Percentiles rank a stretch among this genome's conserved stretches.
Evolutionary conservation across 2,113 vertebrate species (phyloP).

Genomic region (Phylloscopus trochiloides): DNA sequence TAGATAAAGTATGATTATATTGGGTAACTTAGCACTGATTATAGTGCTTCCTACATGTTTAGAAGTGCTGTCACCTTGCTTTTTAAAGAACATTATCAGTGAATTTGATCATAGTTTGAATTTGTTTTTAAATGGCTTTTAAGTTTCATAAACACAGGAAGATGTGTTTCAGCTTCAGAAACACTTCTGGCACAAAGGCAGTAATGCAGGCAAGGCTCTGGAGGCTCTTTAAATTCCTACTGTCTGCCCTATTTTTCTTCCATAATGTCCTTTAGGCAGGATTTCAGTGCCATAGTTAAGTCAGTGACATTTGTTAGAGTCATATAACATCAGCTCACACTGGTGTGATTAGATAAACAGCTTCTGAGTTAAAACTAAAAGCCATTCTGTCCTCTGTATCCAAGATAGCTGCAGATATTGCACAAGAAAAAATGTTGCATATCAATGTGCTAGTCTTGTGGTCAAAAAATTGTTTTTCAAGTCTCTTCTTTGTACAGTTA

Average conservation of each 20-base stretch:
- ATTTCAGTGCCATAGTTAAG: neutral
- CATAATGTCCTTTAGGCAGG: constrained; percentile 20
- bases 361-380: constrained; percentile 20
- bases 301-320: constrained; percentile 45
- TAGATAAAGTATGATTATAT: neutral
- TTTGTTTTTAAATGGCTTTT: neutral
- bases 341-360: constrained; percentile 14
- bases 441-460: neutral
- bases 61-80: neutral
- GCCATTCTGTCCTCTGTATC: neutral
- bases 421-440: neutral
- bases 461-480: neutral
- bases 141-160: neutral
- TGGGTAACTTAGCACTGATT: neutral
- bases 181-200: neutral
- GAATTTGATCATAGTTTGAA: neutral
- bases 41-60: neutral
- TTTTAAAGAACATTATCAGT: neutral
- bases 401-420: neutral
- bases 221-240: neutral
- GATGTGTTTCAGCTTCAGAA: neutral
- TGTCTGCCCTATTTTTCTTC: constrained; percentile 32
- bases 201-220: neutral
- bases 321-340: constrained; percentile 1
- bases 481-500: neutral